Percentiles rank a stretch among this genome's conserved stretches.
Conservation (phyloP, 1,140 invertebrate genomes). For the Apis mellifera region Amel_HAv3.1 CM009931.2:11396001-11396500, state of each 20-base stretch:
- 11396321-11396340: slow-evolving; percentile 3
- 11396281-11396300: slow-evolving; percentile 24
- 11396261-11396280: not conserved
- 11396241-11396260: not conserved
- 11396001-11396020: not conserved
- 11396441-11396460: not conserved
- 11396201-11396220: slow-evolving; percentile 31
- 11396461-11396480: no score
- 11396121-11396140: slow-evolving; percentile 42
- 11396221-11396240: slow-evolving; percentile 39
- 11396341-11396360: slow-evolving; percentile 17
- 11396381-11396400: slow-evolving; percentile 38
- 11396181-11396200: slow-evolving; percentile 44
- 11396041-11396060: not conserved
- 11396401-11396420: not conserved
- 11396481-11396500: slow-evolving; percentile 17
- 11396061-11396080: slow-evolving; percentile 7
- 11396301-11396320: slow-evolving; percentile 27
- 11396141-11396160: slow-evolving; percentile 44
- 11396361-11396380: slow-evolving; percentile 15
- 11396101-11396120: slow-evolving; percentile 37
- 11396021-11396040: not conserved
- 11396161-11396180: slow-evolving; percentile 46
- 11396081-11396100: slow-evolving; percentile 31
- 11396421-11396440: not conserved